Base-by-base conservation (phyloP, 2,113 vertebrate species). In the Pedetes capensis region DNA sequence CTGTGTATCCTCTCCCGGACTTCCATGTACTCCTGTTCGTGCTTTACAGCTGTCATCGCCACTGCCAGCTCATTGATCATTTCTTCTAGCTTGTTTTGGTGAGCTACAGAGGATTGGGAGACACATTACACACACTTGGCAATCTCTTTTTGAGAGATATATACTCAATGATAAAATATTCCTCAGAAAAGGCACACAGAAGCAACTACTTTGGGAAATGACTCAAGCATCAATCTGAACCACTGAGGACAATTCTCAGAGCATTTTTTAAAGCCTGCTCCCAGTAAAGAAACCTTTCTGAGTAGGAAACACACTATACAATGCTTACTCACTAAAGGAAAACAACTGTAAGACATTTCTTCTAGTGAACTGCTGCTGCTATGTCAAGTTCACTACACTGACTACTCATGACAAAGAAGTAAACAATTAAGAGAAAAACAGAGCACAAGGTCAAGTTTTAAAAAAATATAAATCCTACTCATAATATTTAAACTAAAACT, bases 1-100 rank as follows among this genome's bases (percentile, higher is more conserved):
- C 99, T 99, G 98, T 99, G 99, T 99, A 99, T 99, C 93, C 99
- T 99, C 98, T 99, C 99, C 25, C 99, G 99, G 37, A 99, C 99
- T 98, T 99, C 99, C 99, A 99, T 99, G 99, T 99, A 99, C 97
- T 99, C 99, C 98, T 99, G 99, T 95, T 99, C 99, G 0, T 99
- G 99, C 97, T 99, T 99, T 18, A 99, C 99, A 0, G 99, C 99
- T 0, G 99, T 99, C 99, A 99, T 99, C 2, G 99, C 99, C 93
- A 99, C 99, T 0, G 99, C 99, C 81, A 99, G 97, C 96, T 99
- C 99, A 2, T 99, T 99, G 96, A 99, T 99, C 99, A 99, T 99
- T 97, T 99, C 99, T 98, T 99, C 99, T 97, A 99, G 98, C 97
- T 99, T 99, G 98, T 99, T 99, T 98, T 99, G 99, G 93, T 99